Evolutionary conservation across 2,797 vertebrate species (phyloP).

Genomic region (Brachyalestes nurse): DNA sequence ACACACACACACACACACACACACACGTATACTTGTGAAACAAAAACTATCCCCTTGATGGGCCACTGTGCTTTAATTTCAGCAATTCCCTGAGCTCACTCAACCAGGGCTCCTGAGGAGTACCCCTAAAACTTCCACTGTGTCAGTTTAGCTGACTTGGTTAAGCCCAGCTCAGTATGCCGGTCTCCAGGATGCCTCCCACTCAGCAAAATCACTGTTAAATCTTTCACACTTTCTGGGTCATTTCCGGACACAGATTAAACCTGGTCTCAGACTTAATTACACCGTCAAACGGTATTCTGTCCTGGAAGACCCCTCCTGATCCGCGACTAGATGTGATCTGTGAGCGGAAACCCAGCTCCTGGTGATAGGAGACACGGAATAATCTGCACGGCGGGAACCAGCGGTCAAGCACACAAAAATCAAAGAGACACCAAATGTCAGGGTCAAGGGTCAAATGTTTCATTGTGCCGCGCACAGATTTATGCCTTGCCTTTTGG

Average conservation of each 20-base stretch:
- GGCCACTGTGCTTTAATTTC: neutral
- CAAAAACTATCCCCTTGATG: too few relatives aligned
- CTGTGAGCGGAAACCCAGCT: neutral
- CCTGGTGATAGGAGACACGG: neutral
- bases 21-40: too few relatives aligned
- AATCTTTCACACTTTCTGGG: constrained; percentile 12
- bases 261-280: neutral
- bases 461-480: neutral
- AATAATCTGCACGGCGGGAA: neutral
- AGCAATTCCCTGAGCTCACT: neutral
- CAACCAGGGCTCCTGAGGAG: neutral
- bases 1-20: too few relatives aligned
- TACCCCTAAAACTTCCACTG: neutral
- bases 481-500: constrained; percentile 4
- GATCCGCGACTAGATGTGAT: neutral
- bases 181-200: neutral
- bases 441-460: constrained; percentile 18
- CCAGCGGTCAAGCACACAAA: constrained; percentile 1
- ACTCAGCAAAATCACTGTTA: neutral
- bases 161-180: neutral
- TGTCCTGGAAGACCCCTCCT: neutral
- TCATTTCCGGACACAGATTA: constrained; percentile 20
- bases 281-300: constrained; percentile 9
- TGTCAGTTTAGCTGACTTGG: neutral
- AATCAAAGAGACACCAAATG: neutral